Evolutionary conservation across 2,113 vertebrate genomes (phyloP).

Genomic region (Hoplias malabaricus): DNA sequence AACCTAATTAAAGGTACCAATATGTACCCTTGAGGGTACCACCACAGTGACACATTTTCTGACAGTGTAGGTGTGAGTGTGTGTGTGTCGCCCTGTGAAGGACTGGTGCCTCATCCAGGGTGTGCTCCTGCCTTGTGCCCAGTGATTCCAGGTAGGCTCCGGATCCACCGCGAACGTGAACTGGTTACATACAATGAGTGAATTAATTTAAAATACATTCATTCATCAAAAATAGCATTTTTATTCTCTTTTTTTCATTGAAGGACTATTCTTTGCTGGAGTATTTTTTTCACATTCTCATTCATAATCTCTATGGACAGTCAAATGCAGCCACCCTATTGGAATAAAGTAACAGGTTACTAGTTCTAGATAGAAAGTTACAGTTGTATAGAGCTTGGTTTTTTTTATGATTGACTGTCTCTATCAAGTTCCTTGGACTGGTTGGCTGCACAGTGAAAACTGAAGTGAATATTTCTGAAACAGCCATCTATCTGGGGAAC

Average conservation of each 20-base stretch:
- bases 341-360: background rate
- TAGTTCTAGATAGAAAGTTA: background rate
- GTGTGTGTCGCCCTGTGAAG: no score
- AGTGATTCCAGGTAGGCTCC: no score
- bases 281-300: background rate
- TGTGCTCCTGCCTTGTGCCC: no score
- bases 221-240: no score
- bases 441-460: background rate
- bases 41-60: no score
- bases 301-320: background rate
- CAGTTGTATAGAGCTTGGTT: background rate
- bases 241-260: background rate
- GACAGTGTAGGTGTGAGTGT: no score
- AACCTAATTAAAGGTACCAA: no score
- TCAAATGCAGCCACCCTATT: background rate
- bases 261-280: background rate
- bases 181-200: no score
- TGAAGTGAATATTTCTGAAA: slow-evolving; percentile 42
- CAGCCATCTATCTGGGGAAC: slow-evolving; percentile 17
- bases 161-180: no score
- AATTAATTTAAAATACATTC: background rate
- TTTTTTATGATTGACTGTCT: background rate
- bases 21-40: no score
- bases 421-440: background rate
- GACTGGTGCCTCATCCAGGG: no score